Evolutionary conservation across 2,797 vertebrate species (phyloP).

Genomic region (Mus minutoides): DNA sequence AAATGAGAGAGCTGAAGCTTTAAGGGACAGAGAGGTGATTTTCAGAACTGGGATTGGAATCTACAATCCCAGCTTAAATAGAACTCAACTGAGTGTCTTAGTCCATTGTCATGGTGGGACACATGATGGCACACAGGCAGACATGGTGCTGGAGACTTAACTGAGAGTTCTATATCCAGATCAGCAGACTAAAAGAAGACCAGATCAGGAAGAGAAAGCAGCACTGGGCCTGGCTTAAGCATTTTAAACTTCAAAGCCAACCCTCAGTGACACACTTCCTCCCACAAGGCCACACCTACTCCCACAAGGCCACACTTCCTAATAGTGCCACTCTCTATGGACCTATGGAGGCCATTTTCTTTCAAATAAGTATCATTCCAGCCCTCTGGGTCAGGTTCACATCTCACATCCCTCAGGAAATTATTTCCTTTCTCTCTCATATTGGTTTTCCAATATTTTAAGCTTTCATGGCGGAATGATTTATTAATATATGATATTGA

Average conservation of each 20-base stretch:
- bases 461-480: neutral
- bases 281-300: neutral
- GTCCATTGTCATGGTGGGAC: neutral
- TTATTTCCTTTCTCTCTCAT: neutral
- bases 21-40: neutral
- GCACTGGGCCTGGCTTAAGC: neutral
- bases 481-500: slow-evolving; percentile 42
- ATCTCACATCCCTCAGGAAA: neutral
- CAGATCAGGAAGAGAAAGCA: neutral
- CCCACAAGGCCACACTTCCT: neutral
- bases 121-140: neutral
- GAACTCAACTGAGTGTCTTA: neutral
- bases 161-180: neutral
- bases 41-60: neutral
- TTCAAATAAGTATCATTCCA: neutral
- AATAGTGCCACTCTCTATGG: neutral
- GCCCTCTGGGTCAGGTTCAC: neutral
- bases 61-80: neutral
- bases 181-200: too few species aligned
- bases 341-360: neutral
- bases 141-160: neutral
- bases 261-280: neutral
- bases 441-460: slow-evolving; percentile 24
- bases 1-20: neutral
- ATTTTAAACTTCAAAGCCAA: neutral